Base-by-base conservation (phyloP, 2,888 invertebrate species). In the Tortricodes alternella region DNA sequence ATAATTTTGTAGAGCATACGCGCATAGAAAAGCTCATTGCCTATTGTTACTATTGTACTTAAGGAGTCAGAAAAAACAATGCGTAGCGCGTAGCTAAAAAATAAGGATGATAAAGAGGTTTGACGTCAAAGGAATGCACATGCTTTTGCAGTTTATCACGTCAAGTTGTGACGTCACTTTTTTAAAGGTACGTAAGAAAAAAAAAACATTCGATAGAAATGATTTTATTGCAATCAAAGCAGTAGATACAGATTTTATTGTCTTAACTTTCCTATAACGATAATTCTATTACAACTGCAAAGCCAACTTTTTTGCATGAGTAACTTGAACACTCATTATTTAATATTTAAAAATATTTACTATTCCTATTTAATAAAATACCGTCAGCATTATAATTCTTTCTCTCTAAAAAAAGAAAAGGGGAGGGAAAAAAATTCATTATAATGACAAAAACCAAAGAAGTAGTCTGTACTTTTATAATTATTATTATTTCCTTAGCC, bases 1-100 rank as follows among this genome's bases (percentile, higher is more conserved):
- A 77, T 78, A 80, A 74, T 71, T 85, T 85, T 85, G 83, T 86
- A 74, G 84, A 85, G 80, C 86, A 85, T 84, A 86, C 78, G 80
- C 83, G 80, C 82, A 83, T 81, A 83, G 83, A 74, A 80, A 81
- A 80, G 74, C 78, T 73, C 78, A 82, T 80, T 74, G 73, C 71
- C 82, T 78, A 83, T 85, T 84, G 72, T 73, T 66, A 70, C 72
- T 76, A 79, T 83, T 80, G 83, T 85, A 74, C 73, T 70, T 71
- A 71, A 75, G 78, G 74, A 74, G 72, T 76, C n/a, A 67, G 67
- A 70, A 76, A 80, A 83, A 79, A 83, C 80, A 76, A 80, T 74
- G 63, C 67, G 63, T 62, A 59, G 15, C 19, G 7, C 23, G 15
- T 61, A 64, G 69, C 59, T 69, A 79, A 80, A 85, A 80, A 76